Conservation (phyloP, 2,888 invertebrate species). For the Adela reaumurella region DNA sequence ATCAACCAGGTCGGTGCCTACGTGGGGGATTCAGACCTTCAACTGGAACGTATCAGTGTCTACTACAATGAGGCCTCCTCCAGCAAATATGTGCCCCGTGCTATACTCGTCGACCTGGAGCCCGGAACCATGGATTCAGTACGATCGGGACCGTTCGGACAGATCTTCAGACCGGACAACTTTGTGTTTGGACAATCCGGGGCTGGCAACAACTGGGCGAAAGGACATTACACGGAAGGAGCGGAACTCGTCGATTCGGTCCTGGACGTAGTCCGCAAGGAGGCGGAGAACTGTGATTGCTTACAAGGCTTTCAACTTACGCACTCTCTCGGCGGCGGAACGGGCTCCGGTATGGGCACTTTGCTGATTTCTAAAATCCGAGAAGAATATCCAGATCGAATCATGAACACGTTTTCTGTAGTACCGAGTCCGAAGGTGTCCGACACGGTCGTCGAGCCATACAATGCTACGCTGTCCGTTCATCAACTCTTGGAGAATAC, state of each 20-base stretch:
- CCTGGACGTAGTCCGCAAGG: conserved; percentile 75
- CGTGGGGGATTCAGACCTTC: conserved; percentile 68
- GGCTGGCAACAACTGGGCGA: too few relatives aligned
- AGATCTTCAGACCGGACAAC: too few relatives aligned
- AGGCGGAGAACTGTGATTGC: conserved; percentile 89
- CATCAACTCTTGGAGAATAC: conserved; percentile 80
- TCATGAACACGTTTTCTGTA: conserved; percentile 77
- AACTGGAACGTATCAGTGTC: conserved; percentile 72
- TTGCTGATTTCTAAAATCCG: conserved; percentile 80
- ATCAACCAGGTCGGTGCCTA: conserved; percentile 68
- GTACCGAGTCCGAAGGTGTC: conserved; percentile 83
- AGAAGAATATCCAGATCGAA: conserved; percentile 86
- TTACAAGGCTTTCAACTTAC: conserved; percentile 82
- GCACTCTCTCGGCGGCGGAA: conserved; percentile 63
- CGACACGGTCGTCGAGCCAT: too few relatives aligned
- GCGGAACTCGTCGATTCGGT: conserved; percentile 80
- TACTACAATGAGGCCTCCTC: conserved; percentile 70
- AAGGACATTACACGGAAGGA: too few relatives aligned
- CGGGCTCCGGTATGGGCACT: conserved; percentile 53
- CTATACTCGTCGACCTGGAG: conserved; percentile 39
- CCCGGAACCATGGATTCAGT: too few relatives aligned
- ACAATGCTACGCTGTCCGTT: conserved; percentile 81
- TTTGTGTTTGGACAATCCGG: conserved; percentile 95
- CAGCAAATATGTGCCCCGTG: conserved; percentile 45
- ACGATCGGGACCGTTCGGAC: too few relatives aligned